phyloP scores from a whole-genome alignment of 23 tunicate genomes.

The Ascidia mentula region DNA sequence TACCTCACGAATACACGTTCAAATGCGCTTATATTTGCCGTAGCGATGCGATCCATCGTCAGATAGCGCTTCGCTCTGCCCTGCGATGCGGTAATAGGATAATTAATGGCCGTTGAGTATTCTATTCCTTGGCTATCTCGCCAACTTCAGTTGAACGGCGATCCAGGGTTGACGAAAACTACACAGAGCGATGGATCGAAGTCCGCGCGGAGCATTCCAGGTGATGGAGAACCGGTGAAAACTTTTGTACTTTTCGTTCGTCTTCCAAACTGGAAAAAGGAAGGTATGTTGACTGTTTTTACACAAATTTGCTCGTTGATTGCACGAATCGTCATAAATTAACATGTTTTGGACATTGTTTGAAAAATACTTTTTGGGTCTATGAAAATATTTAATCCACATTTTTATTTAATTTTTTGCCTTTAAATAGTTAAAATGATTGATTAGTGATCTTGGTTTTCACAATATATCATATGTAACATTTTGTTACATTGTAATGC shows the following conservation, averaged over 20 bases:
- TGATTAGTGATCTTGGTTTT: no score
- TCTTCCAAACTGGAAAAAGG: constrained; percentile 12
- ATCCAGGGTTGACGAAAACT: neutral
- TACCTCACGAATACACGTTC: neutral
- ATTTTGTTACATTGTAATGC: no score
- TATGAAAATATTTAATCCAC: no score
- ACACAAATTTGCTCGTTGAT: neutral
- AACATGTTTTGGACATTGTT: no score
- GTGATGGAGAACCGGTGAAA: neutral
- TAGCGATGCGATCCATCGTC: neutral
- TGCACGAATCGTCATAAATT: no score
- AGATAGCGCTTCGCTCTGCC: neutral
- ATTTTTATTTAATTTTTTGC: no score
- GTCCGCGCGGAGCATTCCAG: no score
- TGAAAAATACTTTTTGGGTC: no score
- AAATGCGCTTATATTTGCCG: neutral
- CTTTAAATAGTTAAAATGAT: no score
- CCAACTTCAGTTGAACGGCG: neutral
- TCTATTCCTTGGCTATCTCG: neutral
- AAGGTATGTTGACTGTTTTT: neutral
- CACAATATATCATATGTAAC: no score
- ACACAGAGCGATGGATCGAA: neutral
- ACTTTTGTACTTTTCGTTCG: constrained; percentile 13
- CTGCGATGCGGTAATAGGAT: no score
- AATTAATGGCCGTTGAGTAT: neutral